Evolutionary conservation across 2,797 vertebrate genomes (phyloP).

Genomic region (Rhinogobio ventralis): DNA sequence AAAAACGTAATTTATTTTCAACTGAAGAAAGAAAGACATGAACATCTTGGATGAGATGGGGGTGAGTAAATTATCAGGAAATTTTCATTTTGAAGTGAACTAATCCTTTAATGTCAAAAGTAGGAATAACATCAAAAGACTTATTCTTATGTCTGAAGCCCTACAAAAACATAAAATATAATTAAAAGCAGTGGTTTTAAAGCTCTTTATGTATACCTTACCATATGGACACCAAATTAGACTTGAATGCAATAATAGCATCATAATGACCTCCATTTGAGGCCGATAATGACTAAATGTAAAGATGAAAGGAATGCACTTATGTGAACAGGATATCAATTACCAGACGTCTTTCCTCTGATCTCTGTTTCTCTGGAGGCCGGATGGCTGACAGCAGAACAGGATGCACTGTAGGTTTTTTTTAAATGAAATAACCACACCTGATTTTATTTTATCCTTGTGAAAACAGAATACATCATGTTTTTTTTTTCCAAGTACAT

Average conservation of each 20-base stretch:
- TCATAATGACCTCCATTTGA: constrained; percentile 29
- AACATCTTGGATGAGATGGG: no score
- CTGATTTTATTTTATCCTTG: neutral
- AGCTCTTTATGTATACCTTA: neutral
- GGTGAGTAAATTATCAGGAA: no score
- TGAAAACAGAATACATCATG: neutral
- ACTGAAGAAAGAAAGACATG: no score
- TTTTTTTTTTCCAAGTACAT: neutral
- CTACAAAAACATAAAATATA: neutral
- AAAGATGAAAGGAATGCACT: constrained; percentile 56
- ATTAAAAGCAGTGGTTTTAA: neutral
- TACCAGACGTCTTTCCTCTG: constrained; percentile 35
- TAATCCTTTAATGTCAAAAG: neutral
- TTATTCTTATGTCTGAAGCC: neutral
- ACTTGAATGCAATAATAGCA: constrained; percentile 22
- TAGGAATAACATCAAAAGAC: neutral
- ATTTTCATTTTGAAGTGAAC: no score
- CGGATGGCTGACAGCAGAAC: constrained; percentile 35
- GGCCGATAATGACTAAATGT: constrained; percentile 55
- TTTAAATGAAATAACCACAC: neutral
- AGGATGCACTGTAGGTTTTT: constrained; percentile 4
- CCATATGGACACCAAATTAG: neutral
- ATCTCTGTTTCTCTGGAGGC: constrained; percentile 28
- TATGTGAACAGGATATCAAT: constrained; percentile 51
- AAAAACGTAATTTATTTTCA: no score